Percentiles rank a stretch among this genome's conserved stretches.
Conservation (phyloP, 2,113 vertebrate species). For the Oceanodroma tethys region DNA sequence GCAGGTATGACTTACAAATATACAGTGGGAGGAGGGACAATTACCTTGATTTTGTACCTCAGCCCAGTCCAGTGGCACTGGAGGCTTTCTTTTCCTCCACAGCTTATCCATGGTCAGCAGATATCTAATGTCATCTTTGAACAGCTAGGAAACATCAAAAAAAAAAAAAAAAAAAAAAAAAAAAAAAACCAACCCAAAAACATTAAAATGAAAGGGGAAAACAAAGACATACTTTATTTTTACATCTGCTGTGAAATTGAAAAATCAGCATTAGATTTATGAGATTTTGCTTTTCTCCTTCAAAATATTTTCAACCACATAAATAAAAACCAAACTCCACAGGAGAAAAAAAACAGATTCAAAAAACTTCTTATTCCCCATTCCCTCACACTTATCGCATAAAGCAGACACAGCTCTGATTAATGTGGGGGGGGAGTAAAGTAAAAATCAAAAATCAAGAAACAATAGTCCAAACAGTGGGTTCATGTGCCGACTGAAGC, state of each 20-base stretch:
- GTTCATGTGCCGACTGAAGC: neutral
- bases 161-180: neutral
- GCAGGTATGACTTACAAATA: neutral
- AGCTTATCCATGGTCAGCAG: constrained; percentile 97
- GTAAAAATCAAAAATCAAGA: neutral
- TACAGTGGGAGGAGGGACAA: neutral
- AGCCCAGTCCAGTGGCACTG: constrained; percentile 90
- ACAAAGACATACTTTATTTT: neutral
- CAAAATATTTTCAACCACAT: neutral
- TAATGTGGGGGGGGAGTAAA: neutral
- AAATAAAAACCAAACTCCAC: neutral
- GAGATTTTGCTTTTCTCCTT: neutral
- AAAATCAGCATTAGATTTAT: neutral
- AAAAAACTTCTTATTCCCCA: neutral
- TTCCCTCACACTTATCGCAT: neutral
- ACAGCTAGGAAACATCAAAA: constrained; percentile 78
- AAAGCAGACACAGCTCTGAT: neutral
- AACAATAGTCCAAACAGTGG: neutral
- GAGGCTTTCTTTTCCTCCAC: constrained; percentile 97
- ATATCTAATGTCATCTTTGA: constrained; percentile 97
- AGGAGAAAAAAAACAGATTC: neutral
- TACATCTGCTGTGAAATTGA: neutral
- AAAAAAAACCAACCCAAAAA: neutral
- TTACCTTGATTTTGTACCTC: constrained; percentile 86
- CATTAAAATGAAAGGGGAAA: neutral